Conservation (phyloP, 2,113 vertebrate genomes). For the Cisticola juncidis region DNA sequence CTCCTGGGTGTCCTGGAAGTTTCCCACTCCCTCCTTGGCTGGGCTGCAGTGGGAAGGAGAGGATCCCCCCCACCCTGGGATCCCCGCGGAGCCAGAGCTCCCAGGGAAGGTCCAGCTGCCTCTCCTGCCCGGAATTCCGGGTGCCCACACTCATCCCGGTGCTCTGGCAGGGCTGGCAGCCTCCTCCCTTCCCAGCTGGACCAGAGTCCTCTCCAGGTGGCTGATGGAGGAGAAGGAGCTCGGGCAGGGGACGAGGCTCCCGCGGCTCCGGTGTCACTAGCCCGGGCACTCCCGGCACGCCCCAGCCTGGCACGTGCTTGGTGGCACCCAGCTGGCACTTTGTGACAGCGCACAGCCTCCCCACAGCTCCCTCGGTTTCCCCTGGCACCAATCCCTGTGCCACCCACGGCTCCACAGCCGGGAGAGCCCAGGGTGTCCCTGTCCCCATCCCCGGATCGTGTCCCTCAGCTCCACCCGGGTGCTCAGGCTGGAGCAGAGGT, state of each 20-base stretch:
- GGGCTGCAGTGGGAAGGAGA: background rate
- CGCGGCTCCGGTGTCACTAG: fast-evolving
- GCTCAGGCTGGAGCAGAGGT: background rate
- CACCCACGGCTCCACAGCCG: fast-evolving
- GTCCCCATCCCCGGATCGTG: fast-evolving
- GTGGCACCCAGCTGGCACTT: background rate
- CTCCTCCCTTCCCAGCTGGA: background rate
- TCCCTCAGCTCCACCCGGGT: fast-evolving
- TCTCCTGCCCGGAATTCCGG: background rate
- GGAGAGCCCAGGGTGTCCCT: fast-evolving
- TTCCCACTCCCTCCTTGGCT: background rate
- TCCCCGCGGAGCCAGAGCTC: background rate
- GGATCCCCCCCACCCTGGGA: fast-evolving
- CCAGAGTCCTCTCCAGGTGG: background rate
- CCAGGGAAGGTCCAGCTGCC: background rate
- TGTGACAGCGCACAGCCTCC: fast-evolving
- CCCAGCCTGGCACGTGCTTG: fast-evolving
- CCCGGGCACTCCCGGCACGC: fast-evolving
- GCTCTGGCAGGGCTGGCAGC: background rate
- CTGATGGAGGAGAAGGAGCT: background rate
- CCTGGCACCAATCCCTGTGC: background rate
- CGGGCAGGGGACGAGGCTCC: background rate
- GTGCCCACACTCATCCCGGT: background rate
- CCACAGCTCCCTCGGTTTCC: background rate
- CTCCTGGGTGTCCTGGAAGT: background rate